Conservation (phyloP, 92 coral and sea anemone species). For the Porites divaricata region DNA sequence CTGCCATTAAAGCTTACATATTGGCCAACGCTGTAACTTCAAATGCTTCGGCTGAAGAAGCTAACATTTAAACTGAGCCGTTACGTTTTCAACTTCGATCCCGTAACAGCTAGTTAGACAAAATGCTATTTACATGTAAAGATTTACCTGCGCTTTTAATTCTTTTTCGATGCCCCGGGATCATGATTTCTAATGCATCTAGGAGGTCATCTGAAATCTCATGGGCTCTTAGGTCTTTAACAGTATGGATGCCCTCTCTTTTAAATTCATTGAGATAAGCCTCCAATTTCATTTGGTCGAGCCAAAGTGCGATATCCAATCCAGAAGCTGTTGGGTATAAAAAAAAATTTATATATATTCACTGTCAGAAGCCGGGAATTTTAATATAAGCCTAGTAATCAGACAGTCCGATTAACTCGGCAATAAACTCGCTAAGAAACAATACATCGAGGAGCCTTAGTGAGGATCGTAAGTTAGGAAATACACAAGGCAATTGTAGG, state of each 20-base stretch:
- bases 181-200: slow-evolving; percentile 61
- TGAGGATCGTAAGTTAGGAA: too few species aligned
- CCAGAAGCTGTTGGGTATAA: slow-evolving; percentile 32
- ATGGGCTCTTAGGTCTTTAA: slow-evolving; percentile 46
- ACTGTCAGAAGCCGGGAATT: background rate
- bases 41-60: background rate
- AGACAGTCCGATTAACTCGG: too few species aligned
- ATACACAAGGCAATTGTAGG: too few species aligned
- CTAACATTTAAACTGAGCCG: background rate
- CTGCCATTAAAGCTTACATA: background rate
- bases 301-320: slow-evolving; percentile 48
- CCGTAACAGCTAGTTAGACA: background rate
- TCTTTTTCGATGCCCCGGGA: slow-evolving; percentile 86
- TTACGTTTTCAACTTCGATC: too few species aligned
- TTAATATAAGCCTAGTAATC: background rate
- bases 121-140: background rate
- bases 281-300: slow-evolving; percentile 43
- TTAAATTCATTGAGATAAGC: slow-evolving; percentile 33
- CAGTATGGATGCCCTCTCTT: slow-evolving; percentile 40
- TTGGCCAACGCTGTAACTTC: background rate
- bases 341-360: background rate
- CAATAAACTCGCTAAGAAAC: too few species aligned
- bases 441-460: too few species aligned
- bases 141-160: slow-evolving; percentile 67
- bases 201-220: slow-evolving; percentile 54